Evolutionary conservation across 1,140 invertebrate species (phyloP), one percentile per base, ranked within the genome.

Genomic region (Lordiphosa mommai): DNA sequence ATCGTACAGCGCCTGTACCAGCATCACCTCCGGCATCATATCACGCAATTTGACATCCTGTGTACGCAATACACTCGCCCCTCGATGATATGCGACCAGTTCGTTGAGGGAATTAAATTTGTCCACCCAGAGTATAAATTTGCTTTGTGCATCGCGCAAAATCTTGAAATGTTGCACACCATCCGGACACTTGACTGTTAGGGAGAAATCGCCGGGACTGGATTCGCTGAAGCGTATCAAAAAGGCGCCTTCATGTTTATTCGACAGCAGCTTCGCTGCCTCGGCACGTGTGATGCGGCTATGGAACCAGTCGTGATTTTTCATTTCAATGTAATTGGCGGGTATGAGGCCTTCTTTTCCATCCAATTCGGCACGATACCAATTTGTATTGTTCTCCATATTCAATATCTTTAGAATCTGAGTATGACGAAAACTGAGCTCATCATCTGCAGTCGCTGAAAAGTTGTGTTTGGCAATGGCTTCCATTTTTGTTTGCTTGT

Each of bases 301-400:
- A 90, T 98, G 96, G 91, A 99, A 99, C 98, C 98, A 99, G 84
- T 94, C 94, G 87, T 98, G 96, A 89, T 94, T 96, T 91, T 96
- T 98, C 96, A 99, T 98, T 93, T 98, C 96, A 90, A 99, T 99
- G 90, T 99, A 99, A 92, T 99, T 99, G 89, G 97, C 98, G 86
- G 98, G 98, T 89, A 99, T 98, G 60, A 99, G 93, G 57, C 99
- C 99, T 92, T 99, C 98, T 91, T 93, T 94, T n/a, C 97, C 97
- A 90, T 99, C 96, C 74, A 99, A 90, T 92, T 99, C 98, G 59
- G 98, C 98, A 91, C 98, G 95, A 90, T 97, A 99, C 99, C 99
- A 99, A 91, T 99, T 99, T 92, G 98, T 97, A 91, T 99, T 98
- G 91, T 99, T 98, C 92, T 99, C 98, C 95, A 99, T 99, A 90